Evolutionary conservation across 2,797 vertebrate species (phyloP).

Genomic region (Onychomys arenicola): DNA sequence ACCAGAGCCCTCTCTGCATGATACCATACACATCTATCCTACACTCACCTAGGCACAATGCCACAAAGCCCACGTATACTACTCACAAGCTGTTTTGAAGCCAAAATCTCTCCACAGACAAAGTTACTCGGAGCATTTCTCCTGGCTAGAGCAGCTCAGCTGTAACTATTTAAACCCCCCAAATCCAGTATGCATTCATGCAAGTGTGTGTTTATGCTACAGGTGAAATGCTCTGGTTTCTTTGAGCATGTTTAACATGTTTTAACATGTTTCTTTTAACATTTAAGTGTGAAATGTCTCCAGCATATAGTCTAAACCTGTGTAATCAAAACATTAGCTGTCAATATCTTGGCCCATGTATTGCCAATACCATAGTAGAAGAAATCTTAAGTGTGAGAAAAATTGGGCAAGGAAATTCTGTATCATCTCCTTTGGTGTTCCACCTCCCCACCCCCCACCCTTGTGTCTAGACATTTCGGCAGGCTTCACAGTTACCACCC

Average conservation of each 20-base stretch:
- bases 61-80: not conserved
- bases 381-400: slow-evolving; percentile 70
- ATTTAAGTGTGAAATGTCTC: not conserved
- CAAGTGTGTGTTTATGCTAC: not conserved
- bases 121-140: not conserved
- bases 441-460: slow-evolving; percentile 78
- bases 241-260: not conserved
- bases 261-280: not conserved
- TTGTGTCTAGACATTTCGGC: slow-evolving; percentile 86
- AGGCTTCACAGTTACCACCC: slow-evolving; percentile 75
- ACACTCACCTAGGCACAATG: not conserved
- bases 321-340: slow-evolving; percentile 69
- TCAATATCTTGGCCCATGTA: slow-evolving; percentile 65
- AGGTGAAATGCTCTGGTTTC: not conserved
- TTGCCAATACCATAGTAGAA: slow-evolving; percentile 52
- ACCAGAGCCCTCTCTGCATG: not conserved
- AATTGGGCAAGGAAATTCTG: slow-evolving; percentile 82
- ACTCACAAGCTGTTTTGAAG: slow-evolving; percentile 45
- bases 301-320: slow-evolving; percentile 58
- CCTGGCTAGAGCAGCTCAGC: not conserved
- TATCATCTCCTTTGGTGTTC: slow-evolving; percentile 73
- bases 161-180: slow-evolving; percentile 5
- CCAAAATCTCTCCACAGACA: slow-evolving; percentile 5
- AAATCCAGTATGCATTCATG: not conserved
- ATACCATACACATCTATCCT: not conserved